A percentile compares a stretch with the other conserved stretches of the same genome.
phyloP scores from a whole-genome alignment of 2,888 invertebrate genomes.

The Chirona hameri region DNA sequence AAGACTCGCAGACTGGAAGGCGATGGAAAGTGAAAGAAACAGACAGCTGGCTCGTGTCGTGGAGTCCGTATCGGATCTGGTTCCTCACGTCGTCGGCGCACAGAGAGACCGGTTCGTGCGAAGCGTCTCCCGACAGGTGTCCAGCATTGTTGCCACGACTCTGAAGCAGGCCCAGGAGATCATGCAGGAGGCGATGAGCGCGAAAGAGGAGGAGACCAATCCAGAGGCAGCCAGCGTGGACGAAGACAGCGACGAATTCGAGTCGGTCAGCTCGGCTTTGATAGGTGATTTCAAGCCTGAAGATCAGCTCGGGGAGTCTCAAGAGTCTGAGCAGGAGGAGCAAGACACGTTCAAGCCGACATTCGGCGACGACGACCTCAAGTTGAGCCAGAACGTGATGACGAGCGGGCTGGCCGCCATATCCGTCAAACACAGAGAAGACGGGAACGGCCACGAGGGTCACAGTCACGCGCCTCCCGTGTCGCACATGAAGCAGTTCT shows the following conservation, averaged over 20 bases:
- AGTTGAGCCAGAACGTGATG: background rate
- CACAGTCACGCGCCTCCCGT: background rate
- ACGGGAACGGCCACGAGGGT: background rate
- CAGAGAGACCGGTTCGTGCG: background rate
- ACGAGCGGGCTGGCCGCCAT: background rate
- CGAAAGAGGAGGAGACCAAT: background rate
- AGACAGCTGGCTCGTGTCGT: background rate
- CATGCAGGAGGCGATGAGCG: background rate
- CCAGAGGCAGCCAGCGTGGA: background rate
- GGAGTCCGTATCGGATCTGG: background rate
- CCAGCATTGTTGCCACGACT: background rate
- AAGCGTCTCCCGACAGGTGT: background rate
- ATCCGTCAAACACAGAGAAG: background rate
- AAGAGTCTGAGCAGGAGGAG: too few relatives aligned
- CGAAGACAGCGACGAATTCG: background rate
- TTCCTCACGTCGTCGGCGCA: background rate
- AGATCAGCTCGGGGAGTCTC: background rate
- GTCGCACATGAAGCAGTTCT: slow-evolving; percentile 3
- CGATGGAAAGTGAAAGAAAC: background rate
- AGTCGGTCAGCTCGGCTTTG: background rate
- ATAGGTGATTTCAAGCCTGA: background rate
- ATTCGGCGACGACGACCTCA: background rate
- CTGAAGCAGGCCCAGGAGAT: background rate
- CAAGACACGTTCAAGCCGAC: background rate
- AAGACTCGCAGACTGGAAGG: background rate